Conservation (phyloP, 2,888 invertebrate species). For the Plebejus melissa region DNA sequence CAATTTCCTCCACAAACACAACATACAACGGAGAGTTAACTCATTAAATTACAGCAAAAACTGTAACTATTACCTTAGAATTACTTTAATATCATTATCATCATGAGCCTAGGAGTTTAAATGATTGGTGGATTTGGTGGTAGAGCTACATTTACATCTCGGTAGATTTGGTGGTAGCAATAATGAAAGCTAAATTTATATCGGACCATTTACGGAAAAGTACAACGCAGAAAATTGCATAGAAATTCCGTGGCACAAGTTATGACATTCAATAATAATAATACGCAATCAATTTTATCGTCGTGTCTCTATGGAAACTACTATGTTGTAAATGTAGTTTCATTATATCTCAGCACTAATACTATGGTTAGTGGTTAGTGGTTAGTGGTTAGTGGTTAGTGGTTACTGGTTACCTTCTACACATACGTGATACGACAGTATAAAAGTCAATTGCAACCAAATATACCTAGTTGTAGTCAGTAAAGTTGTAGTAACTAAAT, state of each 20-base stretch:
- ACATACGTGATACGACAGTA: neutral
- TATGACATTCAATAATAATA: neutral
- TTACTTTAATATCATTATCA: no score
- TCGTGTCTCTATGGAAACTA: neutral
- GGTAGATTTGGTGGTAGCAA: no score
- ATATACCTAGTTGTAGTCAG: neutral
- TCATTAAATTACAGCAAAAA: no score
- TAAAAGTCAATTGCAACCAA: neutral
- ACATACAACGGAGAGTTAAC: no score
- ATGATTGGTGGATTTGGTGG: no score
- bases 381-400: no score
- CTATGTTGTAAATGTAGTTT: neutral
- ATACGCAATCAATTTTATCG: conserved; percentile 9
- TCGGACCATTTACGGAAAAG: neutral
- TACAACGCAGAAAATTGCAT: conserved; percentile 3
- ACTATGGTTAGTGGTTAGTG: neutral
- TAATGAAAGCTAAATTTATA: no score
- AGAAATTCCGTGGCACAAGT: neutral
- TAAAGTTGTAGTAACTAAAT: no score
- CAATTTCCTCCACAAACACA: no score
- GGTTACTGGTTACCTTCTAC: neutral
- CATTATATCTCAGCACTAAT: neutral
- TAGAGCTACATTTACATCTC: no score
- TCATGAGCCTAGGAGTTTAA: no score
- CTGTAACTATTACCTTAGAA: no score